Percentiles rank a stretch among this genome's conserved stretches.
phyloP scores from a whole-genome alignment of 2,113 vertebrate species.

The Pseudorasbora parva region DNA sequence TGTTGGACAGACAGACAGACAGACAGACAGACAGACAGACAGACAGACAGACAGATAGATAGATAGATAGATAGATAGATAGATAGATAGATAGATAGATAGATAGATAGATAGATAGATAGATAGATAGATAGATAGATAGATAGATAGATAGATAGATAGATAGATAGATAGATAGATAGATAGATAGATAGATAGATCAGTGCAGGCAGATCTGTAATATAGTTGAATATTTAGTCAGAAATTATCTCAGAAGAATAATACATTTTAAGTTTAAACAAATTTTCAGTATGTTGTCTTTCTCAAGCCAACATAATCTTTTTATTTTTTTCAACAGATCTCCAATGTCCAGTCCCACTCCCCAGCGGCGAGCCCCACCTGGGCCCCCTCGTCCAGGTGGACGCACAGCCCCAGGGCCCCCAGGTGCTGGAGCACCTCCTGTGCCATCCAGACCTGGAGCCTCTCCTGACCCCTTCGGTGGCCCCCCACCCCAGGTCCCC shows the following conservation, averaged over 20 bases:
- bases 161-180: too few species aligned
- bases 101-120: too few species aligned
- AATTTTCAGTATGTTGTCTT: background rate
- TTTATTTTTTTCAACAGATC: slow-evolving; percentile 75
- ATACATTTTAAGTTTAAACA: too few species aligned
- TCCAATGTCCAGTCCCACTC: slow-evolving; percentile 94
- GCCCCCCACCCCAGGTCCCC: slow-evolving; percentile 87
- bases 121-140: too few species aligned
- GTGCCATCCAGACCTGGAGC: slow-evolving; percentile 88
- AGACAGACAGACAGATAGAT: too few species aligned
- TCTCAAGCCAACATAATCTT: background rate
- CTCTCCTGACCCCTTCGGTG: slow-evolving; percentile 86
- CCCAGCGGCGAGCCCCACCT: slow-evolving; percentile 91
- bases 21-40: too few species aligned
- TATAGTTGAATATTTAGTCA: too few species aligned
- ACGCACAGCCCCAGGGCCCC: slow-evolving; percentile 89
- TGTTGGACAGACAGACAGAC: background rate
- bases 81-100: background rate
- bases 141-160: background rate
- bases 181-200: background rate
- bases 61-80: background rate
- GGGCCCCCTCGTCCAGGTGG: slow-evolving; percentile 90
- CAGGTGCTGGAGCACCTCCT: slow-evolving; percentile 86
- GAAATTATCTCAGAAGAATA: too few species aligned
- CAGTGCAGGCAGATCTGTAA: too few species aligned